phyloP scores from a whole-genome alignment of 2,797 vertebrate species.

The Syngnathus acus region DNA sequence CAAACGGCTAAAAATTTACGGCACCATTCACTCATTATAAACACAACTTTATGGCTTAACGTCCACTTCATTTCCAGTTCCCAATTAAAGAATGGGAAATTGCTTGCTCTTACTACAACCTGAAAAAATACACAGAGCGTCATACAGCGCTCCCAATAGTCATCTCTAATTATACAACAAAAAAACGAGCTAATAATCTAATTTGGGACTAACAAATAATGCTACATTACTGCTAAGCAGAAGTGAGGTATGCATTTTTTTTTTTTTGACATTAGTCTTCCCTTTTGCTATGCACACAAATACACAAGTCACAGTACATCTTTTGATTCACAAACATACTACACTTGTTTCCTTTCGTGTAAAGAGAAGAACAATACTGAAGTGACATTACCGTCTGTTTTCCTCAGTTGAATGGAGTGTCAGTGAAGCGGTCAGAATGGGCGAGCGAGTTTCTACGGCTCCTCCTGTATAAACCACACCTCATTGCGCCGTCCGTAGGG shows the following conservation, averaged over 20 bases:
- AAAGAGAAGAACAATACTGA: neutral
- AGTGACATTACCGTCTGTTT: neutral
- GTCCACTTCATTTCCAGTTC: constrained; percentile 18
- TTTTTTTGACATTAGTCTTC: neutral
- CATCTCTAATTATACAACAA: neutral
- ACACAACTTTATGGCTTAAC: constrained; percentile 44
- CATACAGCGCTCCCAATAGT: neutral
- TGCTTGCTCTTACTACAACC: constrained; percentile 10
- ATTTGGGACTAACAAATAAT: neutral
- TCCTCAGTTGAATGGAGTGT: neutral
- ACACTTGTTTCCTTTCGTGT: neutral
- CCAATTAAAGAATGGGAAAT: constrained; percentile 18
- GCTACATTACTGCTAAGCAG: neutral
- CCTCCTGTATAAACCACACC: constrained; percentile 84
- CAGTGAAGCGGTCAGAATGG: neutral
- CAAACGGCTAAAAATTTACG: constrained; percentile 5
- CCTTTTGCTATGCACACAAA: neutral
- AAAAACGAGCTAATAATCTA: neutral
- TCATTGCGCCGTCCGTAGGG: constrained; percentile 85
- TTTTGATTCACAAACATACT: constrained; percentile 1
- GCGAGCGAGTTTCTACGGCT: constrained; percentile 44
- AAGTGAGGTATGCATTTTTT: neutral
- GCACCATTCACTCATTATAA: constrained; percentile 20
- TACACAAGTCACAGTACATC: neutral
- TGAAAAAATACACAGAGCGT: constrained; percentile 17